Percentiles rank a stretch among this genome's conserved stretches.
Evolutionary conservation across 2,797 vertebrate species (phyloP).

Genomic region (Channallabes apus): DNA sequence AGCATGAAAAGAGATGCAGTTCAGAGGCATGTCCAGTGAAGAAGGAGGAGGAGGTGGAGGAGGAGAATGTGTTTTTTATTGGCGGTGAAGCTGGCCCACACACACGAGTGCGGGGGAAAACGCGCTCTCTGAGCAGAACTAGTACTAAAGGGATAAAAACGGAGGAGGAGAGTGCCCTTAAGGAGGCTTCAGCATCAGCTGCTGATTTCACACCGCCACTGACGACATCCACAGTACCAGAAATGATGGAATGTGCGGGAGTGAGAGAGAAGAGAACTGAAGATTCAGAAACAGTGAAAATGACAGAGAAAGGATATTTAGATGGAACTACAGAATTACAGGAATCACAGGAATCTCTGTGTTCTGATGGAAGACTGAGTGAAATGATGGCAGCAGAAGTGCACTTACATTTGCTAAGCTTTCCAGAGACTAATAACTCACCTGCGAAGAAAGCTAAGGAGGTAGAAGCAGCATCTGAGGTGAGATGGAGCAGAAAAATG

Average conservation of each 20-base stretch:
- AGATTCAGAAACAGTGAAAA: constrained; percentile 65
- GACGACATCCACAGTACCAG: constrained; percentile 78
- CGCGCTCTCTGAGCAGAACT: constrained; percentile 58
- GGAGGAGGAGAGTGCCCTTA: constrained; percentile 66
- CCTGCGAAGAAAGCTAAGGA: constrained; percentile 62
- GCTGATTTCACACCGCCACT: constrained; percentile 71
- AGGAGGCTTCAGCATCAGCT: constrained; percentile 68
- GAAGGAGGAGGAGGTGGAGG: constrained; percentile 52
- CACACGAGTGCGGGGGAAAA: constrained; percentile 50
- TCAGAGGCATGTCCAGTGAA: constrained; percentile 50
- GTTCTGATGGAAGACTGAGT: constrained; percentile 58
- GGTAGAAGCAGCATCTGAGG: constrained; percentile 59
- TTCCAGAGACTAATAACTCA: constrained; percentile 61
- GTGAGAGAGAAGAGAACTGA: constrained; percentile 67
- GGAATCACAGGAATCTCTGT: constrained; percentile 54
- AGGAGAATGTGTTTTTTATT: constrained; percentile 56
- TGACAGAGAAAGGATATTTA: constrained; percentile 57
- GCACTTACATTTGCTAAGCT: constrained; percentile 61
- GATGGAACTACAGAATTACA: constrained; percentile 47
- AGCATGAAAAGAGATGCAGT: constrained; percentile 54
- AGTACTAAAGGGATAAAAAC: constrained; percentile 66
- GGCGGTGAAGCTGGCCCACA: constrained; percentile 54
- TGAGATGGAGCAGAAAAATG: constrained; percentile 69
- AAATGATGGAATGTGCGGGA: constrained; percentile 73
- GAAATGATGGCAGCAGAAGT: constrained; percentile 50